phyloP scores from a whole-genome alignment of 2,113 vertebrate species.

The Vulpes lagopus region DNA sequence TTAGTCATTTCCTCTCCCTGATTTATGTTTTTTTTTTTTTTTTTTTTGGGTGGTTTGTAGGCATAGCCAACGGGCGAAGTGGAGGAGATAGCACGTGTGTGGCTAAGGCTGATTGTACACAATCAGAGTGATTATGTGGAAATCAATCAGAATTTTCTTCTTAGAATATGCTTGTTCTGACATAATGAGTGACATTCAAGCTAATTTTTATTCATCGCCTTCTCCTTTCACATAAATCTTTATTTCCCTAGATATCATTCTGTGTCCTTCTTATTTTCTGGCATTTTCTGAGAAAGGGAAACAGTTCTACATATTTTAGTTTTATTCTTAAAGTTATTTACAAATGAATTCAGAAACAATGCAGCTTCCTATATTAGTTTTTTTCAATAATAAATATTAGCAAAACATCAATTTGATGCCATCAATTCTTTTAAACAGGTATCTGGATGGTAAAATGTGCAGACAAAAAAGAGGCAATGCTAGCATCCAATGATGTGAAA shows the following conservation, averaged over 20 bases:
- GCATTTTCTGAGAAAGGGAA: background rate
- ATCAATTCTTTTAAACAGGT: background rate
- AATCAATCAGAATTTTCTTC: slow-evolving; percentile 62
- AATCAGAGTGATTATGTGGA: slow-evolving; percentile 46
- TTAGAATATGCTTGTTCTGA: slow-evolving; percentile 37
- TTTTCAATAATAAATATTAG: background rate
- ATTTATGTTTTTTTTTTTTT: background rate
- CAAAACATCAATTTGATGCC: background rate
- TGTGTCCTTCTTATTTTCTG: background rate
- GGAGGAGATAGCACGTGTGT: background rate
- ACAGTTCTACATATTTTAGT: background rate
- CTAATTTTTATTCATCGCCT: slow-evolving; percentile 44
- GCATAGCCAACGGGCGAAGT: background rate
- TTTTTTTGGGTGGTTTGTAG: background rate
- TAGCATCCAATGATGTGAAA: background rate
- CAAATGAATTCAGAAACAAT: background rate
- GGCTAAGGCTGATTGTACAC: slow-evolving; percentile 4
- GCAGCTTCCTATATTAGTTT: background rate
- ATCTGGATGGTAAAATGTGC: background rate
- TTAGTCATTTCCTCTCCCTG: slow-evolving; percentile 13
- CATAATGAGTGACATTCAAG: slow-evolving; percentile 29
- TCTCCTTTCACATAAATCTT: slow-evolving; percentile 10
- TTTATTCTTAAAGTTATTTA: slow-evolving; percentile 13
- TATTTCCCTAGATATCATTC: background rate
- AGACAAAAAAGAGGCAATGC: background rate